These are phyloP conservation scores for Achroia grisella DNA, from an alignment of 1,140 invertebrate genomes.

Conservation along the genomic window DNA sequence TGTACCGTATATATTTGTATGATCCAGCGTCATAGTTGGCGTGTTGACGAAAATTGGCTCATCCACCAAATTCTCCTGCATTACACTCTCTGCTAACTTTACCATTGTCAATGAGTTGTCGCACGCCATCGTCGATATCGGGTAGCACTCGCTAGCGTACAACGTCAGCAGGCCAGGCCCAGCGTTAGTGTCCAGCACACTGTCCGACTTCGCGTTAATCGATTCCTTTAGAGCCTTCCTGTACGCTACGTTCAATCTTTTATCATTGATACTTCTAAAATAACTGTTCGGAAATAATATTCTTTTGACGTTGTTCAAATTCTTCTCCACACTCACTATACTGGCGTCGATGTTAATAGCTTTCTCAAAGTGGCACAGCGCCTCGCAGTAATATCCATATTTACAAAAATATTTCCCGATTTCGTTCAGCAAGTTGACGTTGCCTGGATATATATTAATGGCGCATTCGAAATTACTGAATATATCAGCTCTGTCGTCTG, in stretches of 20 bases:
- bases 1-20: conserved; percentile 65
- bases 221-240: not conserved
- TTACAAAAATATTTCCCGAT: not conserved
- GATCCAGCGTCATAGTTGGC: not conserved
- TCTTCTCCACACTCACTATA: not conserved
- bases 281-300: not conserved
- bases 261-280: conserved; percentile 3
- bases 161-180: no score
- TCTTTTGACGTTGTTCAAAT: conserved; percentile 1
- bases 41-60: not conserved
- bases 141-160: no score
- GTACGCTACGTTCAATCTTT: not conserved
- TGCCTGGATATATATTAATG: conserved; percentile 21
- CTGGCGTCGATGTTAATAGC: not conserved
- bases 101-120: no score
- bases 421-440: not conserved
- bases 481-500: not conserved
- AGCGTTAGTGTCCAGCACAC: not conserved
- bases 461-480: not conserved
- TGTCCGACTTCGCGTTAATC: not conserved
- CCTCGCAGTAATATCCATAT: conserved; percentile 8
- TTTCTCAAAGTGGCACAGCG: conserved; percentile 11
- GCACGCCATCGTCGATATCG: no score
- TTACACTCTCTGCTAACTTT: no score
- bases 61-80: no score